Evolutionary conservation across 2,113 vertebrate genomes (phyloP), one percentile per base, ranked within the genome.

Genomic region (Thamnophis sirtalis): DNA sequence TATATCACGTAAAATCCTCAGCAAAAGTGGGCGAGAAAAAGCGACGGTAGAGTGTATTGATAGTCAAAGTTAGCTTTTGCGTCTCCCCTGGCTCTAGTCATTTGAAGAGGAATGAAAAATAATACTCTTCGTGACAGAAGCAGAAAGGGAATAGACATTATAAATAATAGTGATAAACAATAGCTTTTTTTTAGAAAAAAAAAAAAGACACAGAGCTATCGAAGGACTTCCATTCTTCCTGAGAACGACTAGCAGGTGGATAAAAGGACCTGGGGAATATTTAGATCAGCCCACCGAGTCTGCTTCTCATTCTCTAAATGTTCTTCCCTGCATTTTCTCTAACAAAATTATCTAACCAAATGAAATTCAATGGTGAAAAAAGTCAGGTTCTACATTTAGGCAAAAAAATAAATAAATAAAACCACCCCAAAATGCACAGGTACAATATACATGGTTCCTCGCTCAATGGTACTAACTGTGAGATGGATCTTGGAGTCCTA

Each of bases 311-410:
- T 54, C 55, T 22, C 6, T 91, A 63, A 93, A 56, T 1, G 63
- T 89, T 93, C 68, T 93, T 86, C 86, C 95, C 26, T 92, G 49
- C 17, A 3, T 4, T 92, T 43, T 53, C 11, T 53, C 51, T 53
- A 11, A 11, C 50, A 53, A 53, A 13, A 53, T 53, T 13, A 53
- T 13, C 51, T 53, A 53, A 53, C 11, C 11, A 53, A 53, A 53
- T 53, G 51, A 53, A 53, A 53, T 53, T 53, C 11, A 53, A 13
- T 11, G 51, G 51, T 53, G 51, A 53, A 53, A 53, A 53, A 53
- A 53, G 51, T 0, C 11, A 53, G 51, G 51, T 53, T 11, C 51
- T 53, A 53, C 10, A 53, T 53, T 53, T 13, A 53, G 0, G 2
- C 51, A 11, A 53, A 9, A 51, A 51, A 51, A n/a, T n/a, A n/a